Evolutionary conservation across 2,113 vertebrate genomes (phyloP).

Genomic region (Tenrec ecaudatus): DNA sequence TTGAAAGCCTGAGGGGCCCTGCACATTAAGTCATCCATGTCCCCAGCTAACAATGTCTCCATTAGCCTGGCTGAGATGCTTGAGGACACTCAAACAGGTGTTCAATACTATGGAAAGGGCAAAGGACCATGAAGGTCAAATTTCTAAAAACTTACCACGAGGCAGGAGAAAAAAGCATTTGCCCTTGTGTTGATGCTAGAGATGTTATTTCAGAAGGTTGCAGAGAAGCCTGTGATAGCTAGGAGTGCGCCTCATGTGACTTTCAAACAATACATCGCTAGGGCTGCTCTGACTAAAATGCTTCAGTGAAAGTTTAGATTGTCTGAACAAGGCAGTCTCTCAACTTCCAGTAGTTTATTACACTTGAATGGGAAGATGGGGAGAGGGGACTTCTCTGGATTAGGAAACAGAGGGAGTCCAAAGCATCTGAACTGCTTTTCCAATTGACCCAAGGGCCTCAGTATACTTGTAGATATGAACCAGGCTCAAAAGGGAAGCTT

Average conservation of each 20-base stretch:
- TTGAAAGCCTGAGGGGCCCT: constrained; percentile 63
- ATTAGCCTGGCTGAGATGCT: constrained; percentile 69
- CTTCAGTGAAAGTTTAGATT: constrained; percentile 59
- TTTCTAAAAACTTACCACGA: constrained; percentile 70
- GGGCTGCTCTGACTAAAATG: constrained; percentile 59
- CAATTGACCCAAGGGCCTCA: background rate
- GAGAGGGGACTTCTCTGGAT: background rate
- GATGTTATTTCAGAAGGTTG: constrained; percentile 79
- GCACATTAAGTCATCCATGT: constrained; percentile 76
- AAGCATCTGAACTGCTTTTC: background rate
- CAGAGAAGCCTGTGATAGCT: constrained; percentile 31
- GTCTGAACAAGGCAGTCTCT: constrained; percentile 18
- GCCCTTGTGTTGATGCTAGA: constrained; percentile 69
- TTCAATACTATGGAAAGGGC: constrained; percentile 69
- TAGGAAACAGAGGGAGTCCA: background rate
- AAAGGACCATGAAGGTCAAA: constrained; percentile 69
- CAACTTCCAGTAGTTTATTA: constrained; percentile 5
- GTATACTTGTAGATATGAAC: background rate
- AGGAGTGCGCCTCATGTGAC: background rate
- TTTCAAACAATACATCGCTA: constrained; percentile 54
- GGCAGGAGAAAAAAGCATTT: constrained; percentile 66
- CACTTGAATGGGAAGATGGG: constrained; percentile 18
- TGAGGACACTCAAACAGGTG: constrained; percentile 69
- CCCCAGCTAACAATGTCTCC: constrained; percentile 69
- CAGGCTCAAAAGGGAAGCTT: constrained; percentile 14